Evolutionary conservation across 2,113 vertebrate species (phyloP).

Genomic region (Opisthocomus hoazin): DNA sequence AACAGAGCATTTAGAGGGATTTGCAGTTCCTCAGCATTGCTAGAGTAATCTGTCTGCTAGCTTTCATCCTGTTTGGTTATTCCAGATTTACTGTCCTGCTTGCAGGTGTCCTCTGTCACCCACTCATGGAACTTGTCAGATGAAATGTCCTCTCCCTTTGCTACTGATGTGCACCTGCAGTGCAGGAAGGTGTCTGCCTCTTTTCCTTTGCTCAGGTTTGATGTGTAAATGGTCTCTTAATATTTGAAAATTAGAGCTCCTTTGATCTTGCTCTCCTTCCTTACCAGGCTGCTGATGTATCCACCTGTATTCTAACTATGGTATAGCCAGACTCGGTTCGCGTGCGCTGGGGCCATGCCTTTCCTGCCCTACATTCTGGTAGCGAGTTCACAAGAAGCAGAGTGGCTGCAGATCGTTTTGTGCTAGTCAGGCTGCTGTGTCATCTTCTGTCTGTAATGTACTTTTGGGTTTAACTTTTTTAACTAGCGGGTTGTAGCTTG

Average conservation of each 20-base stretch:
- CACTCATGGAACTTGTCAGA: not conserved
- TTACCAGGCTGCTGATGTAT: not conserved
- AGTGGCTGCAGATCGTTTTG: not conserved
- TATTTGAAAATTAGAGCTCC: not conserved
- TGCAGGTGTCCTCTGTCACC: fast-evolving
- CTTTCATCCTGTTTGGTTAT: not conserved
- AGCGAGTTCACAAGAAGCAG: fast-evolving
- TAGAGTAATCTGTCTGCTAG: not conserved
- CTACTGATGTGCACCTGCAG: not conserved
- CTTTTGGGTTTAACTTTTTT: not conserved
- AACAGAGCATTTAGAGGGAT: not conserved
- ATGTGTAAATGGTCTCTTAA: not conserved
- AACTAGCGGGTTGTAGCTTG: not conserved
- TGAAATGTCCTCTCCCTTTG: not conserved
- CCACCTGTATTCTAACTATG: not conserved
- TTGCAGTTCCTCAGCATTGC: not conserved
- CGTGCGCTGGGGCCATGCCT: not conserved
- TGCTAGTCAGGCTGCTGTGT: not conserved
- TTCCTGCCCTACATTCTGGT: not conserved
- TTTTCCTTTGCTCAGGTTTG: not conserved
- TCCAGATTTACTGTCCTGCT: not conserved
- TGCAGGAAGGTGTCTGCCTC: not conserved
- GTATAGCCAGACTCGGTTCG: not conserved
- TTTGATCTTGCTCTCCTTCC: not conserved
- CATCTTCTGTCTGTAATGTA: not conserved